These are phyloP conservation scores for Lates japonicus DNA, from an alignment of 2,797 vertebrate species.

Conservation along the genomic window DNA sequence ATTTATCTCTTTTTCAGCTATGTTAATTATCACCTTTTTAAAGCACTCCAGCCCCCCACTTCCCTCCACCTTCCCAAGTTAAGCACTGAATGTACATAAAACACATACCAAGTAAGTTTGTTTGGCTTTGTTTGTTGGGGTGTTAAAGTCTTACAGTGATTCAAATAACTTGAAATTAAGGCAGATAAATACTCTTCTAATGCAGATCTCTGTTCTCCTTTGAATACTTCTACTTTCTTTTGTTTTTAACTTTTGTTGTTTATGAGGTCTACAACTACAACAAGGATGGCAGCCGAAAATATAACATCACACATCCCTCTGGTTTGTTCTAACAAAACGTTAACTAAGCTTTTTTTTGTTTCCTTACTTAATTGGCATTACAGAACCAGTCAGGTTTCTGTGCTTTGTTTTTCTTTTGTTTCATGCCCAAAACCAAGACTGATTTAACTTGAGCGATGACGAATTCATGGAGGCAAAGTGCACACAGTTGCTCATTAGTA, in stretches of 20 bases:
- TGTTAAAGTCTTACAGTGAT: too few species aligned
- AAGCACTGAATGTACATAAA: too few species aligned
- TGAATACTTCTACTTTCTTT: conserved; percentile 7
- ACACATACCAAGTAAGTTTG: too few species aligned
- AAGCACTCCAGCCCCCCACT: too few species aligned
- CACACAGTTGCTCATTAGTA: conserved; percentile 70
- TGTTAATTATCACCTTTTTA: too few species aligned
- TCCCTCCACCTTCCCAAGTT: too few species aligned
- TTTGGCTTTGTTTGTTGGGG: too few species aligned
- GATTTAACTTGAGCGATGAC: conserved; percentile 47
- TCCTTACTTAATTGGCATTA: conserved; percentile 57
- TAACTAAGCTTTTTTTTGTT: conserved; percentile 35
- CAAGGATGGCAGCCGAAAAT: conserved; percentile 24
- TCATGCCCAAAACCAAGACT: conserved; percentile 43
- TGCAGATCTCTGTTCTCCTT: neutral
- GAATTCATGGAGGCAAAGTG: conserved; percentile 51
- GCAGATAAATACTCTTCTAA: too few species aligned
- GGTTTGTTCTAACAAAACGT: conserved; percentile 43
- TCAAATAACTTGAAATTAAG: too few species aligned
- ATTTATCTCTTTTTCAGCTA: too few species aligned
- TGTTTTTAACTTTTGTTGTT: conserved; percentile 16
- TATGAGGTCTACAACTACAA: conserved; percentile 16
- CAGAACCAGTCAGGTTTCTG: conserved; percentile 37
- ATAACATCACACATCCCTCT: conserved; percentile 16
- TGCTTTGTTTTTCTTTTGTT: conserved; percentile 55